Evolutionary conservation across 2,888 invertebrate genomes (phyloP), one percentile per base, ranked within the genome.

Genomic region (Adela reaumurella): DNA sequence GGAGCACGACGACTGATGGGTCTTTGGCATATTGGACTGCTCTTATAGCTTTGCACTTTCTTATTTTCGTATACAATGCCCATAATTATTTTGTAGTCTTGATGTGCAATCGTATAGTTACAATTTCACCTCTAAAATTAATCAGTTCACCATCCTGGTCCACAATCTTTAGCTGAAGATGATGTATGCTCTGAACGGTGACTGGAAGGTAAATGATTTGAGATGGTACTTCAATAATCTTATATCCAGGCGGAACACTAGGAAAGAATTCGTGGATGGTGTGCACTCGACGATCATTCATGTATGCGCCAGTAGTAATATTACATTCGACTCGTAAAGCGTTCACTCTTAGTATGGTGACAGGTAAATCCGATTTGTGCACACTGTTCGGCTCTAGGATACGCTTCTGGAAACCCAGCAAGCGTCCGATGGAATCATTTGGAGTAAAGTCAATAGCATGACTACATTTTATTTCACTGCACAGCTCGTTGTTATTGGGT

Each of bases 31-130:
- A 24, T 24, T 24, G 24, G 24, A 24, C 24, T 8, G 8, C 24
- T 55, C 47, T 62, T 55, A 50, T 52, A 53, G 50, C 55, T 54
- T 45, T 51, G 51, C 48, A 60, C 55, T 10, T 52, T 53, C 46
- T 57, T 53, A 54, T 59, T 58, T 54, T 45, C 16, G 17, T 45
- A 45, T 10, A 45, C 45, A 45, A 20, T 45, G 20, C 19, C 20
- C 45, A 45, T 19, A 45, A 14, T 19, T 45, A 20, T 45, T 19
- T 16, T 45, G 2, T 20, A 20, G 45, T 20, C 19, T 45, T 20
- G 19, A 19, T 45, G 19, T 20, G 10, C 20, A 19, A 45, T 20
- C 29, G 24, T 46, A 17, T 6, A 46, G 17, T 28, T 46, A 24
- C 17, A 46, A 10, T 8, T 29, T 24, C 17, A 46, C 46, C 16